Conservation (phyloP, 2,113 vertebrate genomes). For the Crotalus helleri region DNA sequence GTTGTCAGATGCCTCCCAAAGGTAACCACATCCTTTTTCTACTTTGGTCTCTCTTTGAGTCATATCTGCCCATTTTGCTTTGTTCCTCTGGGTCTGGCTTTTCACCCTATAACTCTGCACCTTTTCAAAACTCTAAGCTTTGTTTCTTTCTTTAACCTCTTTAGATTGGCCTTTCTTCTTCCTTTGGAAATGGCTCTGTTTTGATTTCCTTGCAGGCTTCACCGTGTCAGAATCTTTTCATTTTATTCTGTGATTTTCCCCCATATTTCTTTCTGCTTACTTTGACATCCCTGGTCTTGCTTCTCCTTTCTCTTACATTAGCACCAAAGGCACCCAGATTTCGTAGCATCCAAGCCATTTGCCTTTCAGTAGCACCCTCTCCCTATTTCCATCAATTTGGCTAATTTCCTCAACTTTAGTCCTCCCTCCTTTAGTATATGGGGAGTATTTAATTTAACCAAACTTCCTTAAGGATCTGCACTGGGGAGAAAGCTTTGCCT, state of each 20-base stretch:
- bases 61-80: background rate
- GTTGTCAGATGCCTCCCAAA: background rate
- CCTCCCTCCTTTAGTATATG: background rate
- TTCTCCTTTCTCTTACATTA: background rate
- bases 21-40: background rate
- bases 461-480: background rate
- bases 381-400: background rate
- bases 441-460: background rate
- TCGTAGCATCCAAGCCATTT: background rate
- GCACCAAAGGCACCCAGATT: background rate
- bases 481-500: background rate
- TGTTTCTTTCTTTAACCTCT: background rate
- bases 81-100: background rate
- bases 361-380: background rate
- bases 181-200: background rate
- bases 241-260: background rate
- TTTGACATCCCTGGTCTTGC: background rate
- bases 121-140: background rate
- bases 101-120: background rate
- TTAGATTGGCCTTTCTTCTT: background rate
- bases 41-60: background rate
- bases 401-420: background rate
- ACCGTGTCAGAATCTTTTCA: background rate
- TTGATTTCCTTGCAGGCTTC: background rate
- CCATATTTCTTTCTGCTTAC: background rate